Evolutionary conservation across 2,888 invertebrate species (phyloP), one percentile per base, ranked within the genome.

Genomic region (Hylaea fasciaria): DNA sequence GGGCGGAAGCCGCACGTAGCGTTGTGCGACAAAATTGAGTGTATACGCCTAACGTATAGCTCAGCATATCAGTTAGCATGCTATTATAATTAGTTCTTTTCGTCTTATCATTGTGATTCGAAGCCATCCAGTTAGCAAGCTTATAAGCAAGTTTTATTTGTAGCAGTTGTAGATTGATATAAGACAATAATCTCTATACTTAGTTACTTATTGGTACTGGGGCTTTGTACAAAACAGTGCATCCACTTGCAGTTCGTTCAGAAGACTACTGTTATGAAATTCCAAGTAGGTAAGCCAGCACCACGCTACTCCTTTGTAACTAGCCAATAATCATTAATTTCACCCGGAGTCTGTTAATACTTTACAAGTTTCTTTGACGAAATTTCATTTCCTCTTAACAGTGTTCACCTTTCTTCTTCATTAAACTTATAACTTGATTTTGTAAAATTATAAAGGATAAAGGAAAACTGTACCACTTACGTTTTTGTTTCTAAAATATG

Each of bases 241-340:
- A 1, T 37, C 37, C 37, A 37, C 0, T n/a, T 40, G 40, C 14
- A 13, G 14, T 40, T 44, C 22, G 39, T 35, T 41, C 46, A 35
- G 11, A 57, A 37, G 43, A 48, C 35, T 65, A 63, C 68, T 73
- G 71, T 62, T 46, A 43, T 62, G 52, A 56, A 65, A 62, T 22
- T 63, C 17, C 51, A 62, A 32, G 41, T 61, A 22, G 55, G 55
- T 61, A 22, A 57, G 55, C 32, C n/a, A 46, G 40, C 40, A 29
- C n/a, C 12, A 44, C 45, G 16, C 51, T 47, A 32, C 32, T 53
- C 51, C 60, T 69, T 62, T 52, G 49, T 51, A 46, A 64, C 63
- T 56, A 52, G 66, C 70, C 70, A 76, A 77, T 77, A 74, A 73
- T 72, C 73, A 81, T 79, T 76, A 74, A 79, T 80, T 77, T 74